Percentiles rank a stretch among this genome's conserved stretches.
phyloP scores from a whole-genome alignment of 2,888 invertebrate genomes.

The Silvanus unidentatus region DNA sequence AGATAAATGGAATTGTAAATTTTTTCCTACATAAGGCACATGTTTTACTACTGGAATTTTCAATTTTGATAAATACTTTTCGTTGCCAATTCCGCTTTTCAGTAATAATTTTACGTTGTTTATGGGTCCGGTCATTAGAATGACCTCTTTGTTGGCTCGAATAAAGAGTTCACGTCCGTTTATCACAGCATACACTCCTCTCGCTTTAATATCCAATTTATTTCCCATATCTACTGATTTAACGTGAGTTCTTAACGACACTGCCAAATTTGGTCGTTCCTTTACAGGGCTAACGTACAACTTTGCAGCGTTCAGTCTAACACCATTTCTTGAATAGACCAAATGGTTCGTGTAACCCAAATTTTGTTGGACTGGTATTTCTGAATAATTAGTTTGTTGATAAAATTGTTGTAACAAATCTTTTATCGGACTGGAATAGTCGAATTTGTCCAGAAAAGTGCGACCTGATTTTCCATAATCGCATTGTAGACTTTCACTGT shows the following conservation, averaged over 20 bases:
- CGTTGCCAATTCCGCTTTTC: constrained; percentile 54
- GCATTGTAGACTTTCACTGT: constrained; percentile 1
- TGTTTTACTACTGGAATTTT: constrained; percentile 28
- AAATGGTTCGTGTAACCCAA: constrained; percentile 19
- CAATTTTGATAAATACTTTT: constrained; percentile 37
- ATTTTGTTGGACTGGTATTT: constrained; percentile 42
- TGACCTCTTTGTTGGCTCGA: constrained; percentile 51
- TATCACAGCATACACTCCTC: constrained; percentile 24
- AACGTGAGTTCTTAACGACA: constrained; percentile 67
- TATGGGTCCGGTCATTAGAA: constrained; percentile 58
- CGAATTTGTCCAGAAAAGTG: constrained; percentile 14
- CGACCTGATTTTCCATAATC: constrained; percentile 16
- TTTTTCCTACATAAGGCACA: constrained; percentile 24
- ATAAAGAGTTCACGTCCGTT: constrained; percentile 18
- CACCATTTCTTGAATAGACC: constrained; percentile 19
- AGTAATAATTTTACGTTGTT: constrained; percentile 60
- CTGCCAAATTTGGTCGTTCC: constrained; percentile 66
- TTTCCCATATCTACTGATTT: constrained; percentile 61
- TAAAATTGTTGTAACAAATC: constrained; percentile 56
- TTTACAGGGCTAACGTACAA: constrained; percentile 74
- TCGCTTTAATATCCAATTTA: constrained; percentile 49
- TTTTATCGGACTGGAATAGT: constrained; percentile 14
- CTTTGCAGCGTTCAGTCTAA: constrained; percentile 51
- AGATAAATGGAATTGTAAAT: constrained; percentile 54
- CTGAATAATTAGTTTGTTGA: constrained; percentile 75